Percentiles rank a stretch among this genome's conserved stretches.
phyloP scores from a whole-genome alignment of 2,888 invertebrate species.

The Rhamphomyia laevipes region DNA sequence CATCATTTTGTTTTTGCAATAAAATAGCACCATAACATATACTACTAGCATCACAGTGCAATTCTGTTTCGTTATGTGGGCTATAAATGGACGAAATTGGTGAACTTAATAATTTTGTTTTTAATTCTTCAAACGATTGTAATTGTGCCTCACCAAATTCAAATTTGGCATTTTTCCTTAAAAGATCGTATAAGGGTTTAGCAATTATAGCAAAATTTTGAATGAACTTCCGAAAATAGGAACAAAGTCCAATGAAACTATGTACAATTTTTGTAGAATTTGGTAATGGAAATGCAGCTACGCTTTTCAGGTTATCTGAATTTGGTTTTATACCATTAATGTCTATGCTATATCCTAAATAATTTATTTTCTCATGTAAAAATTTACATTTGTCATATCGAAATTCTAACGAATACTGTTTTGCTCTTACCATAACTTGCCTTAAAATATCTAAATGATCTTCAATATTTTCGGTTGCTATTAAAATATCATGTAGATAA shows the following conservation, averaged over 20 bases:
- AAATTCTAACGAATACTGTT: neutral
- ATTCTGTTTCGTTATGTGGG: slow-evolving; percentile 18
- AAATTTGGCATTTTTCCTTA: slow-evolving; percentile 9
- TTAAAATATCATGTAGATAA: slow-evolving; percentile 18
- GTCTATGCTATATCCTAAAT: slow-evolving; percentile 4
- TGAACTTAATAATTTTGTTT: slow-evolving; percentile 9
- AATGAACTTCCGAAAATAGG: no score
- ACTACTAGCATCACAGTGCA: no score
- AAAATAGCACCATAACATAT: slow-evolving; percentile 20
- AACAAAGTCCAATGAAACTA: no score
- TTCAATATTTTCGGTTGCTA: slow-evolving; percentile 8
- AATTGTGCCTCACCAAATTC: slow-evolving; percentile 5
- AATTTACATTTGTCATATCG: slow-evolving; percentile 13
- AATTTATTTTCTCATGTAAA: slow-evolving; percentile 10
- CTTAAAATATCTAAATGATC: slow-evolving; percentile 10
- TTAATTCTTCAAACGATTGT: slow-evolving; percentile 11
- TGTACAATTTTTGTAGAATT: slow-evolving; percentile 16
- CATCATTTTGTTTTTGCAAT: slow-evolving; percentile 16
- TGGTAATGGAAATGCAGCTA: slow-evolving; percentile 12
- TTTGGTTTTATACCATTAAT: slow-evolving; percentile 7
- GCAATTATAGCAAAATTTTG: slow-evolving; percentile 16
- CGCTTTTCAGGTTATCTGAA: slow-evolving; percentile 4
- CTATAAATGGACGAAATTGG: slow-evolving; percentile 22
- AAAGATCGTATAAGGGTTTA: slow-evolving; percentile 22
- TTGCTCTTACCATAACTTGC: slow-evolving; percentile 6